Conservation (phyloP, 2,888 invertebrate genomes). For the Xestia sexstrigata region DNA sequence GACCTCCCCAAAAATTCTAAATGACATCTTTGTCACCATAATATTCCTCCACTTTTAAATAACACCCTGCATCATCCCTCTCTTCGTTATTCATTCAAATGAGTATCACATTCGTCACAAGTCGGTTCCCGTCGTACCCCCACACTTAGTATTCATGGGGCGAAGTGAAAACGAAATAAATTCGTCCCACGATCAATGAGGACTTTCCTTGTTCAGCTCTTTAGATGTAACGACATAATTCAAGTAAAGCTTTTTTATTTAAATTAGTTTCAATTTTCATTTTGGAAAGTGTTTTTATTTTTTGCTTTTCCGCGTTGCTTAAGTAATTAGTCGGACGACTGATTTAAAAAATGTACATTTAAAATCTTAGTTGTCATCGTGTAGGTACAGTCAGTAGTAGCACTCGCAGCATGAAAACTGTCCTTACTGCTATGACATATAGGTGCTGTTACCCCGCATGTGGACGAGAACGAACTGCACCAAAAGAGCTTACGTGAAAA, state of each 20-base stretch:
- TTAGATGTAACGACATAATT: slow-evolving; percentile 43
- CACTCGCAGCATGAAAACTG: not conserved
- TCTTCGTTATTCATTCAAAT: slow-evolving; percentile 36
- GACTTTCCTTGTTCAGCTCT: slow-evolving; percentile 39
- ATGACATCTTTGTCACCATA: slow-evolving; percentile 1
- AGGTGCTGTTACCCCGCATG: not conserved
- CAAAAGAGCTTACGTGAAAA: not conserved
- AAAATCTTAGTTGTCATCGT: not conserved
- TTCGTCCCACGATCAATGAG: slow-evolving; percentile 56
- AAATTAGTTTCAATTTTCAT: slow-evolving; percentile 45
- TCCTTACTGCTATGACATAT: not conserved
- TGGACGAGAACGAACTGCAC: not conserved
- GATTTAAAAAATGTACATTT: not conserved
- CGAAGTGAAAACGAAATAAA: slow-evolving; percentile 57
- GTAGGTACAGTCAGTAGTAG: not conserved
- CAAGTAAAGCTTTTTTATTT: slow-evolving; percentile 41
- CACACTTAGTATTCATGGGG: slow-evolving; percentile 58
- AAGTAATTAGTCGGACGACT: not conserved
- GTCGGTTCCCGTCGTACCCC: slow-evolving; percentile 21
- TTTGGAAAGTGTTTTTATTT: slow-evolving; percentile 42
- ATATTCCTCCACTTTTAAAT: slow-evolving; percentile 22
- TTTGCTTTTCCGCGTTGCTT: slow-evolving; percentile 9
- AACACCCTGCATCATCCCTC: slow-evolving; percentile 12
- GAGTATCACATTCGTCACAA: slow-evolving; percentile 47
- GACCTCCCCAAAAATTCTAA: slow-evolving; percentile 7